These are phyloP conservation scores for Thera britannica DNA, from an alignment of 2,888 invertebrate species.

Conservation along the genomic window DNA sequence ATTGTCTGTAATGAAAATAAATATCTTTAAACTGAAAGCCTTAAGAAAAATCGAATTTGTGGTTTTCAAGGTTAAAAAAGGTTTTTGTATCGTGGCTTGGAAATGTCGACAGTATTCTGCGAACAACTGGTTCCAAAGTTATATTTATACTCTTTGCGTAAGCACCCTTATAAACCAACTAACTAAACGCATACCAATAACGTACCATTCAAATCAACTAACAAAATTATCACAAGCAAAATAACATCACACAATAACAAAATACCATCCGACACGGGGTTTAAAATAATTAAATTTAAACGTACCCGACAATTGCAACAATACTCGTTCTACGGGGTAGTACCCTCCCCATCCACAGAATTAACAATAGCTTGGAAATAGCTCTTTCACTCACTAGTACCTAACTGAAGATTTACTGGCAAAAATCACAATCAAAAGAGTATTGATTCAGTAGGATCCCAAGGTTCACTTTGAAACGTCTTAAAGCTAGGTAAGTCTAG, in stretches of 20 bases:
- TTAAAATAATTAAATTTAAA: constrained; percentile 38
- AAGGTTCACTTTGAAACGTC: too few relatives aligned
- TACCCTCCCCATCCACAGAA: constrained; percentile 18
- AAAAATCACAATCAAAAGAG: background rate
- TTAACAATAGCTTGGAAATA: background rate
- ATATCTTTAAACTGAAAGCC: too few relatives aligned
- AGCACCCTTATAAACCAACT: too few relatives aligned
- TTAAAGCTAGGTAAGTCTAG: too few relatives aligned
- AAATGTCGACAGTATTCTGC: too few relatives aligned
- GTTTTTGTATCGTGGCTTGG: too few relatives aligned
- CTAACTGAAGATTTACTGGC: background rate
- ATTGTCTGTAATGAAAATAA: too few relatives aligned
- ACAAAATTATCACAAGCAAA: constrained; percentile 25
- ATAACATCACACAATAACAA: constrained; percentile 26
- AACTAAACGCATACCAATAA: constrained; percentile 1
- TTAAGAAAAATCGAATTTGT: too few relatives aligned
- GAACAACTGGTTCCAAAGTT: too few relatives aligned
- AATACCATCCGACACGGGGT: constrained; percentile 24
- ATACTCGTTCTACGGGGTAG: constrained; percentile 42
- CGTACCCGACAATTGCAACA: constrained; percentile 45
- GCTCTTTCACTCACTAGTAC: constrained; percentile 1
- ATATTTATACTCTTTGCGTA: too few relatives aligned
- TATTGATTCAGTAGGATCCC: background rate
- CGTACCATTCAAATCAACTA: constrained; percentile 8
- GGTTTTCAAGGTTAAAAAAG: too few relatives aligned